A percentile compares a stretch with the other conserved stretches of the same genome.
Evolutionary conservation across 2,797 vertebrate genomes (phyloP).

Genomic region (Diceros bicornis): DNA sequence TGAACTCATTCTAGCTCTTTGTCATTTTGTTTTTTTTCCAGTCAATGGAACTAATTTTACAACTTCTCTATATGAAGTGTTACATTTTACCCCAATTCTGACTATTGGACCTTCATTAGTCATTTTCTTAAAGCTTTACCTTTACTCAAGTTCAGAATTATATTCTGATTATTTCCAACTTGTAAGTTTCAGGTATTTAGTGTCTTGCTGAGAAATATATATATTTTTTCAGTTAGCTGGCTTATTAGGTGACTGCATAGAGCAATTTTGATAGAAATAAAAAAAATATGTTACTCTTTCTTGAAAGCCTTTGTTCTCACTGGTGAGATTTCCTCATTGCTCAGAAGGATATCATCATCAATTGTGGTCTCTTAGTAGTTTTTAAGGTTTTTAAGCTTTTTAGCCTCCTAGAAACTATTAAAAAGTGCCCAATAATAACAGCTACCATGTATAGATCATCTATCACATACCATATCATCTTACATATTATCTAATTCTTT

Average conservation of each 20-base stretch:
- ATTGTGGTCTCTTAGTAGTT: neutral
- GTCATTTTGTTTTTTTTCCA: neutral
- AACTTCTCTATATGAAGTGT: constrained; percentile 4
- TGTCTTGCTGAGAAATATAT: neutral
- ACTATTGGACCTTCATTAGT: neutral
- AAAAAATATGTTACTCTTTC: neutral
- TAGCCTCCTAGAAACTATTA: constrained; percentile 28
- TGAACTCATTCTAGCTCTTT: neutral
- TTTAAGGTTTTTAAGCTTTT: neutral
- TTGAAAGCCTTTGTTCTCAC: neutral
- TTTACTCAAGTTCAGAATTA: neutral
- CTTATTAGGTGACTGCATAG: neutral
- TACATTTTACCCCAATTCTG: constrained; percentile 11
- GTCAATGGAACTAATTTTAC: neutral
- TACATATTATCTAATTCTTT: neutral
- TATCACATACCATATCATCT: neutral
- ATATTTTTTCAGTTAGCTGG: neutral
- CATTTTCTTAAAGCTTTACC: neutral
- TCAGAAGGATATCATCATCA: constrained; percentile 9
- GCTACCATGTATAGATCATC: neutral
- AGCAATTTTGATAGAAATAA: neutral
- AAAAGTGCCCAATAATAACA: neutral
- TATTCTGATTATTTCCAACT: constrained; percentile 22
- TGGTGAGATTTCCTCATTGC: neutral
- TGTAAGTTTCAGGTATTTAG: neutral